phyloP scores from a whole-genome alignment of 2,797 vertebrate species.

The Lateolabrax maculatus region DNA sequence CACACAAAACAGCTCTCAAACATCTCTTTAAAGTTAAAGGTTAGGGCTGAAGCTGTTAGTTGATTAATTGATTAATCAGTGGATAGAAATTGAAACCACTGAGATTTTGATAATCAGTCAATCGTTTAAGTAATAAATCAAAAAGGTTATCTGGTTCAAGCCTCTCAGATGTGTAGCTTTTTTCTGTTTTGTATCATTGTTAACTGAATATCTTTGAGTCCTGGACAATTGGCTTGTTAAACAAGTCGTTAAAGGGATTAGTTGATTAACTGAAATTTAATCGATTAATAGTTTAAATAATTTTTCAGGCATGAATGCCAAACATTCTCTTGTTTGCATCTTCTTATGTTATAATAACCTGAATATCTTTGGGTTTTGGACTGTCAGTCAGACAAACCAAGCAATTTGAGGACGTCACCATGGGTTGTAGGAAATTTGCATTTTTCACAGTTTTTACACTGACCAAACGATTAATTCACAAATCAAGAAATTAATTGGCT shows the following conservation, averaged over 20 bases:
- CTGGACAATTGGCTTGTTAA: no score
- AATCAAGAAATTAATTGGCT: background rate
- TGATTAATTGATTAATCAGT: background rate
- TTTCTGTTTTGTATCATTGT: background rate
- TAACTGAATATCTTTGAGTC: background rate
- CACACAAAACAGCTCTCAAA: no score
- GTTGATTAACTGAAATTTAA: constrained; percentile 1
- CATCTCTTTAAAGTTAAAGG: background rate
- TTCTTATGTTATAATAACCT: background rate
- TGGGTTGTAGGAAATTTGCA: background rate
- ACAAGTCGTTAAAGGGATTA: no score
- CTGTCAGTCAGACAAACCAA: background rate
- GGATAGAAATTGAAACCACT: background rate
- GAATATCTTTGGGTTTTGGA: background rate
- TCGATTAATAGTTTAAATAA: background rate
- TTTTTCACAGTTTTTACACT: background rate
- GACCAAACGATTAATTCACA: background rate
- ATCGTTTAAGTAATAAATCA: background rate
- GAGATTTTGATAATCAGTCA: background rate
- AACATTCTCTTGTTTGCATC: background rate
- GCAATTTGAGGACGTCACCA: background rate
- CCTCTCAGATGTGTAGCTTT: background rate
- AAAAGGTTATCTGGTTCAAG: background rate
- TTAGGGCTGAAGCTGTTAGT: no score
- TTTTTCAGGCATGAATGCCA: background rate